Evolutionary conservation across 2,888 invertebrate genomes (phyloP).

Genomic region (Matsumyia berberina): DNA sequence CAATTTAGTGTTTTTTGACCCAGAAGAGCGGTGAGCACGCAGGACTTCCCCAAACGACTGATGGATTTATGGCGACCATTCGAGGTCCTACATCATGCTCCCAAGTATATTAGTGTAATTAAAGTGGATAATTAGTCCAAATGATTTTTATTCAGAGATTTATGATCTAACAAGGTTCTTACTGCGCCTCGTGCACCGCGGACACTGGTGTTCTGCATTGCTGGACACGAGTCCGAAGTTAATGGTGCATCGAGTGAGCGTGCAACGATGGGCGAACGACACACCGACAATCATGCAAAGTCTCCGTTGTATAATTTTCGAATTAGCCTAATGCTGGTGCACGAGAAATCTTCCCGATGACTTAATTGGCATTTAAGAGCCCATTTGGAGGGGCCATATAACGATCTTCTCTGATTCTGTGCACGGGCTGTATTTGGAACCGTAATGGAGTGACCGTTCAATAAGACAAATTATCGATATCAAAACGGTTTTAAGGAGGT

Average conservation of each 20-base stretch:
- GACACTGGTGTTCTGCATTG: constrained; percentile 14
- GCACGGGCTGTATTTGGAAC: constrained; percentile 48
- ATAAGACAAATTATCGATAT: constrained; percentile 75
- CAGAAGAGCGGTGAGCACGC: constrained; percentile 25
- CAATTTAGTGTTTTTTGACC: constrained; percentile 74
- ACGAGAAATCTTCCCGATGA: constrained; percentile 69
- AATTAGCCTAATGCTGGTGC: constrained; percentile 75
- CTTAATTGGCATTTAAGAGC: constrained; percentile 75
- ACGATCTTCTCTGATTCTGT: constrained; percentile 69
- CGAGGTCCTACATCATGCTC: constrained; percentile 68
- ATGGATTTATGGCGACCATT: constrained; percentile 73
- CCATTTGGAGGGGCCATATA: constrained; percentile 62
- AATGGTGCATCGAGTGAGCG: constrained; percentile 27
- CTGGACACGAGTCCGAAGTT: constrained; percentile 21
- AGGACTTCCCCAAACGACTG: constrained; percentile 57
- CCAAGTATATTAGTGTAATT: constrained; percentile 72
- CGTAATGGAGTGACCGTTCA: constrained; percentile 71
- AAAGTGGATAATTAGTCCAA: constrained; percentile 75
- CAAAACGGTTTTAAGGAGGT: constrained; percentile 67
- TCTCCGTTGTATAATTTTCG: constrained; percentile 72
- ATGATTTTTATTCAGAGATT: constrained; percentile 74
- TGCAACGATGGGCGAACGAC: background rate
- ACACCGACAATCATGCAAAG: constrained; percentile 65
- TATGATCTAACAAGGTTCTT: constrained; percentile 71
- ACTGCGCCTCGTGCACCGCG: constrained; percentile 31